phyloP scores from a whole-genome alignment of 2,797 vertebrate species.

The Danio aesculapii region DNA sequence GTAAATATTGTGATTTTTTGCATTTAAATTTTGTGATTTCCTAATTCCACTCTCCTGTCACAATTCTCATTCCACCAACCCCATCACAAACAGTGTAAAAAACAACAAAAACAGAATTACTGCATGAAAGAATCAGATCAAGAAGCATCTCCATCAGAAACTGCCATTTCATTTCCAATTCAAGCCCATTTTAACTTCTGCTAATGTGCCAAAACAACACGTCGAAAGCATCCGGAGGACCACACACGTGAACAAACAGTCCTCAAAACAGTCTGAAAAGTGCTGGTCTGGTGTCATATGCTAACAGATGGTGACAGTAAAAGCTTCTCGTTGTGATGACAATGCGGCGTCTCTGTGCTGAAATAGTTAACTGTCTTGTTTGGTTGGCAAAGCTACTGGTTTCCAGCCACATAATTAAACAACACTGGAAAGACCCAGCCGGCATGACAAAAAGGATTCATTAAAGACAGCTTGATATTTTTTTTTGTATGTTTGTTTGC shows the following conservation, averaged over 20 bases:
- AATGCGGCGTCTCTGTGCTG: constrained; percentile 25
- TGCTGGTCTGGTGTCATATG: constrained; percentile 59
- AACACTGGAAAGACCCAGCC: constrained; percentile 15
- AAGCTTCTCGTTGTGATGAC: constrained; percentile 46
- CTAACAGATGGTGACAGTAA: constrained; percentile 63
- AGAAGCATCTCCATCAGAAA: constrained; percentile 4
- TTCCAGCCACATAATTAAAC: constrained; percentile 41
- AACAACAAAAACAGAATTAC: neutral
- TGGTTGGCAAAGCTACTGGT: constrained; percentile 24
- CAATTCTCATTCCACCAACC: neutral
- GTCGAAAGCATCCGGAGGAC: constrained; percentile 46
- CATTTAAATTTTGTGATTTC: neutral
- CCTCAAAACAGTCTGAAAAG: constrained; percentile 38
- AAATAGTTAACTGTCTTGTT: constrained; percentile 42
- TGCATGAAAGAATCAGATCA: neutral
- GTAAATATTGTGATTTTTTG: too few relatives aligned
- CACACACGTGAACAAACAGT: constrained; percentile 57
- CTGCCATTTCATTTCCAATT: neutral
- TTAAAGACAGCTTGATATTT: constrained; percentile 39
- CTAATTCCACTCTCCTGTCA: neutral
- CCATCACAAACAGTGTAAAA: neutral
- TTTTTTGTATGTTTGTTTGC: too few relatives aligned
- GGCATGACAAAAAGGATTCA: constrained; percentile 41
- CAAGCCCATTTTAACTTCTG: constrained; percentile 5
- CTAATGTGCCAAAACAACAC: constrained; percentile 26